Base-by-base conservation (phyloP, 2,797 vertebrate genomes). In the Xiphorhynchus erythropygius region DNA sequence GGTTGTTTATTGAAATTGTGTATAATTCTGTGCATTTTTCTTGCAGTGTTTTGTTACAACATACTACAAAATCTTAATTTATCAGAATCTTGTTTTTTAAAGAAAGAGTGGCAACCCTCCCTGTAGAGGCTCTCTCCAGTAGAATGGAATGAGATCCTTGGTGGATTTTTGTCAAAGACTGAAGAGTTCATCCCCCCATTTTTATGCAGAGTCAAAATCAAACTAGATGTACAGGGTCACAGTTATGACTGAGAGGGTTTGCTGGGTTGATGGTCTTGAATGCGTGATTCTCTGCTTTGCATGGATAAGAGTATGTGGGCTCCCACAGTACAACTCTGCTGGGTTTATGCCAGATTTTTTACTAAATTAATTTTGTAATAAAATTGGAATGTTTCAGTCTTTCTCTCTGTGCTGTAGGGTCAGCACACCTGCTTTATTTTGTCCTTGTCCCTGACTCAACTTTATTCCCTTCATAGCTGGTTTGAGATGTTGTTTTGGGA, bases 331-430 rank as follows among this genome's bases (percentile, higher is more conserved):
- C 32, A 82, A 56, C n/a, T 76, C 65, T 70, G 13, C 42, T 53
- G 86, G 87, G 47, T 70, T 87, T 53, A 25, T 83, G 78, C 75
- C 81, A 91, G 78, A 23, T 52, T 91, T 92, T 63, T 71, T 50
- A 64, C 69, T 90, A 53, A 91, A 57, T 93, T 56, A 85, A 53
- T 93, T 92, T 71, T 80, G 37, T 92, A 93, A 87, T 96, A 85
- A 96, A 94, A 83, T 44, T 0, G 10, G 68, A 92, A 82, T 75
- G 78, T 79, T 85, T 90, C 68, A 68, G 63, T 41, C 77, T 93
- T 92, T 81, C 83, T 75, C 93, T 93, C 68, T 92, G 86, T 71
- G 80, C 19, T 44, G 64, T 87, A 87, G 39, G 63, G 84, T 79
- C 87, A 80, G 41, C 37, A 67, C 0, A 27, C 44, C 52, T 89